These are phyloP conservation scores for Astatoreochromis straeleni DNA, from an alignment of 2,113 vertebrate genomes.

Conservation along the genomic window DNA sequence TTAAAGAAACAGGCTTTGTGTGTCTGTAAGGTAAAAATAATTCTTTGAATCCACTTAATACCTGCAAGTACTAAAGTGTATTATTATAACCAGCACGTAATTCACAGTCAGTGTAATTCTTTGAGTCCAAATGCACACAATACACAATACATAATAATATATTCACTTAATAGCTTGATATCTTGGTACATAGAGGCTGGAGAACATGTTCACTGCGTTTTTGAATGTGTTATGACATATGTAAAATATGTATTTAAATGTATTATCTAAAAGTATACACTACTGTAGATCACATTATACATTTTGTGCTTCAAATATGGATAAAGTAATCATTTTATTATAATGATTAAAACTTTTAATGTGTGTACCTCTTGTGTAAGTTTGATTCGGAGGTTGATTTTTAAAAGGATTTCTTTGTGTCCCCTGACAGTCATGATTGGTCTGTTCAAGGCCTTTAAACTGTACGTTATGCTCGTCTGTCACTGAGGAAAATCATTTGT, in stretches of 20 bases:
- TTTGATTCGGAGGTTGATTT: neutral
- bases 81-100: neutral
- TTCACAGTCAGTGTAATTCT: neutral
- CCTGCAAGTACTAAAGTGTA: neutral
- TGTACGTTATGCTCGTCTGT: neutral
- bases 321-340: neutral
- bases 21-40: neutral
- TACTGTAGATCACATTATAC: neutral
- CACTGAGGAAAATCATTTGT: neutral
- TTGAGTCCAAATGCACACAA: neutral
- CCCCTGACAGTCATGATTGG: neutral
- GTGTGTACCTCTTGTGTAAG: neutral
- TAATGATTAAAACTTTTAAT: neutral
- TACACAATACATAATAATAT: neutral
- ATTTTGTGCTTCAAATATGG: neutral
- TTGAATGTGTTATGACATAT: neutral
- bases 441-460: neutral
- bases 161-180: neutral
- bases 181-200: neutral
- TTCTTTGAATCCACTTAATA: neutral
- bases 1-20: neutral
- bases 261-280: neutral
- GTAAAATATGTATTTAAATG: neutral
- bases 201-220: neutral
- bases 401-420: neutral